A percentile compares a stretch with the other conserved stretches of the same genome.
These are phyloP conservation scores for Netelia virgata DNA, from an alignment of 2,888 invertebrate genomes.

Conservation along the genomic window DNA sequence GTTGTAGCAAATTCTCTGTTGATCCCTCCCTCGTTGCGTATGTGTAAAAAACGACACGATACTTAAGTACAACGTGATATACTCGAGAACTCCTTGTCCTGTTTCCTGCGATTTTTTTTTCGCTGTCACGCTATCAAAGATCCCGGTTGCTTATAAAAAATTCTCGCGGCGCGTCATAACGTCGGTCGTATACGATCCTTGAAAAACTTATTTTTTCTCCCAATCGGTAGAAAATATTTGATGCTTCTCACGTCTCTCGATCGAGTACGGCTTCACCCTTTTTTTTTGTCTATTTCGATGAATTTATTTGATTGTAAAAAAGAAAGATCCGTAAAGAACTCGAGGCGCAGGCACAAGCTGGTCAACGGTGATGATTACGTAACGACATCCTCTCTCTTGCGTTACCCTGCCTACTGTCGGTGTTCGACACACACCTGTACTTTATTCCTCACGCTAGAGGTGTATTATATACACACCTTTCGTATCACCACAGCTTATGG, in stretches of 20 bases:
- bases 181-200: slow-evolving; percentile 27
- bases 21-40: slow-evolving; percentile 21
- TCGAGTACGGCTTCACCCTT: neutral
- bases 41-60: slow-evolving; percentile 68
- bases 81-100: slow-evolving; percentile 53
- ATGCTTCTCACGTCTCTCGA: neutral
- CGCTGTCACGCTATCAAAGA: slow-evolving; percentile 47
- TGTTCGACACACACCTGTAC: slow-evolving; percentile 40
- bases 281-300: neutral
- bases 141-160: slow-evolving; percentile 37
- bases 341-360: slow-evolving; percentile 49
- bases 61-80: slow-evolving; percentile 58
- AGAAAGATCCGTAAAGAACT: slow-evolving; percentile 1
- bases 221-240: slow-evolving; percentile 1
- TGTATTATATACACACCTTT: slow-evolving; percentile 50
- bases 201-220: slow-evolving; percentile 31
- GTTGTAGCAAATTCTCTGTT: slow-evolving; percentile 30
- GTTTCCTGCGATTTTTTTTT: slow-evolving; percentile 24
- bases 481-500: slow-evolving; percentile 28
- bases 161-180: slow-evolving; percentile 32
- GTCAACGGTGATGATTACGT: slow-evolving; percentile 66
- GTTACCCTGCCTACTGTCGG: slow-evolving; percentile 58
- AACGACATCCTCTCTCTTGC: slow-evolving; percentile 78
- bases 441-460: slow-evolving; percentile 31
- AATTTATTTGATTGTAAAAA: neutral